Percentiles rank a stretch among this genome's conserved stretches.
Evolutionary conservation across 92 coral and sea anemone species (phyloP).

Genomic region (Epizoanthus rinbou): DNA sequence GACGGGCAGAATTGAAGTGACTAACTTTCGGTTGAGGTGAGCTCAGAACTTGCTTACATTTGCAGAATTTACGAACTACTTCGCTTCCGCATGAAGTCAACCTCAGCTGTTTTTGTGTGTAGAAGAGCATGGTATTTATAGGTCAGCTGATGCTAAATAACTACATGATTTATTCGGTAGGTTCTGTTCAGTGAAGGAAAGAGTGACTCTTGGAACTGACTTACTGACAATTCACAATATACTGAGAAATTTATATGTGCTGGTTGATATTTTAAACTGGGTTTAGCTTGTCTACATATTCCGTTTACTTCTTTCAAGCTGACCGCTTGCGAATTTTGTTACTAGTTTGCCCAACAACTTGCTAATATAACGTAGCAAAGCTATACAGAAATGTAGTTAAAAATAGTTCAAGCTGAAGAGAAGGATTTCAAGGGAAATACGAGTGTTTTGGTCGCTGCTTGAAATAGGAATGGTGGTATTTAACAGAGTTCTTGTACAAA

Average conservation of each 20-base stretch:
- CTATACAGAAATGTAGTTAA: not conserved
- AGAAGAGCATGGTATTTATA: not conserved
- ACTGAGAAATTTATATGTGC: too few relatives aligned
- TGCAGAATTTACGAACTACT: slow-evolving; percentile 38
- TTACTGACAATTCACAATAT: too few relatives aligned
- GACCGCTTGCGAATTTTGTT: not conserved
- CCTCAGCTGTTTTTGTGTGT: slow-evolving; percentile 17
- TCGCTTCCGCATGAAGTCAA: slow-evolving; percentile 35
- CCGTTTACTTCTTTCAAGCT: slow-evolving; percentile 6
- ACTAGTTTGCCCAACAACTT: not conserved
- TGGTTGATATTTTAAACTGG: not conserved
- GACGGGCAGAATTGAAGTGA: slow-evolving; percentile 76
- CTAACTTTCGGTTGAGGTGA: slow-evolving; percentile 44
- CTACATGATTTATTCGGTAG: not conserved
- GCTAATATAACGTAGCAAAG: too few relatives aligned
- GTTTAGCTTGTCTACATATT: not conserved
- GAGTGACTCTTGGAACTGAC: not conserved
- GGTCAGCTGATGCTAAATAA: slow-evolving; percentile 17
- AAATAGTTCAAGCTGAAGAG: not conserved
- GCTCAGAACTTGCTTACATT: slow-evolving; percentile 38
- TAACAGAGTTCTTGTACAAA: not conserved
- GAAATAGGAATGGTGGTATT: not conserved
- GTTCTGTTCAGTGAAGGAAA: not conserved
- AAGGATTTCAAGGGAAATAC: not conserved
- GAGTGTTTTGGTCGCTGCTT: not conserved